Conservation (phyloP, 2,113 vertebrate species). For the Neodon shergylaensis region DNA sequence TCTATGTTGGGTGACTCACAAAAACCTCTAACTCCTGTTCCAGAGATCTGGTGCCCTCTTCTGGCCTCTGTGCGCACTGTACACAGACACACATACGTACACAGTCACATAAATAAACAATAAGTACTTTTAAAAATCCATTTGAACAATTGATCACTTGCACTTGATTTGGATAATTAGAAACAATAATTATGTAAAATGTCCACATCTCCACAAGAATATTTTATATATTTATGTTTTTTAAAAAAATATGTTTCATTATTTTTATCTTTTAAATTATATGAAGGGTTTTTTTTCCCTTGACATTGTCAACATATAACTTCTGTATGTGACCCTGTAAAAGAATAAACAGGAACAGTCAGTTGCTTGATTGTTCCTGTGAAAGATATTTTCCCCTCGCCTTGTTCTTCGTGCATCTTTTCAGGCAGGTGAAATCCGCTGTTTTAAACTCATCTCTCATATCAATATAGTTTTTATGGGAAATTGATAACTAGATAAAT, state of each 20-base stretch:
- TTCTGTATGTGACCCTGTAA: not conserved
- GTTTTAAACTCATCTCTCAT: not conserved
- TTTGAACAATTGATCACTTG: not conserved
- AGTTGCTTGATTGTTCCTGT: not conserved
- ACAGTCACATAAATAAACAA: not conserved
- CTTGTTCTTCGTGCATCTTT: not conserved
- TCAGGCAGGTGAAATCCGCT: not conserved
- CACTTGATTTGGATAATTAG: not conserved
- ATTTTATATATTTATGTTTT: constrained; percentile 16
- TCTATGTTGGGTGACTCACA: not conserved
- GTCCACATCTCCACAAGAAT: not conserved
- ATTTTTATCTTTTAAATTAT: too few species aligned
- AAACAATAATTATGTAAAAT: not conserved
- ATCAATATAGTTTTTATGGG: constrained; percentile 39
- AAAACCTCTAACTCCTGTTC: not conserved
- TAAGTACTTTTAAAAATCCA: not conserved
- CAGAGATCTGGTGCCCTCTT: not conserved
- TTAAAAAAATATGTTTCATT: not conserved
- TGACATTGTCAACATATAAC: not conserved
- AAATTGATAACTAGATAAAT: not conserved
- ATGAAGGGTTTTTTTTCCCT: not conserved
- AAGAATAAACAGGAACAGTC: not conserved
- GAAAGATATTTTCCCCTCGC: not conserved
- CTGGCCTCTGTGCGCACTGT: too few species aligned
- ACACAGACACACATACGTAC: rapidly evolving